Evolutionary conservation across 2,797 vertebrate species (phyloP).

Genomic region (Catamblyrhynchus diadema): DNA sequence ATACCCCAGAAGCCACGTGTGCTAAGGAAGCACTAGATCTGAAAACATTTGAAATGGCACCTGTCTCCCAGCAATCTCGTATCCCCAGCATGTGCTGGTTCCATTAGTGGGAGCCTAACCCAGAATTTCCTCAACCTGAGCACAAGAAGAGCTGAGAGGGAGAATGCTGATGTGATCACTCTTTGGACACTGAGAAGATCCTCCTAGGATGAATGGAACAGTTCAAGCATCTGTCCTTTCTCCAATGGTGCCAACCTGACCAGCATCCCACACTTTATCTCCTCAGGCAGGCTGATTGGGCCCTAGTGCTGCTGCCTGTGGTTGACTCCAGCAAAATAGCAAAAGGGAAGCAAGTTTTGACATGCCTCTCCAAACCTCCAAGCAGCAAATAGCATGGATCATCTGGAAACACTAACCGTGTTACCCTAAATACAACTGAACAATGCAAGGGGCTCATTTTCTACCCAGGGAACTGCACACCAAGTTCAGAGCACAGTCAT

Average conservation of each 20-base stretch:
- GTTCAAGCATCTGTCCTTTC: not conserved
- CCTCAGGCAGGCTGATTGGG: not conserved
- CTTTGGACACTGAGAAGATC: not conserved
- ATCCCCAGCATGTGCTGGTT: not conserved
- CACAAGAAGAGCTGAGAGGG: not conserved
- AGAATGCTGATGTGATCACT: not conserved
- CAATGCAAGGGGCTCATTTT: not conserved
- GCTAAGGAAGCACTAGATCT: not conserved
- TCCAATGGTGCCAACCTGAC: not conserved
- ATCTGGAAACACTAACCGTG: not conserved
- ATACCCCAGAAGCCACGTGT: not conserved
- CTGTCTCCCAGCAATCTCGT: not conserved
- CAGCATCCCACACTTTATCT: not conserved
- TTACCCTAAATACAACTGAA: not conserved
- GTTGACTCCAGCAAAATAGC: not conserved
- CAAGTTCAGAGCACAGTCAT: constrained; percentile 9
- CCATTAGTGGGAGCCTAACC: not conserved
- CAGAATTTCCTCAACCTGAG: not conserved
- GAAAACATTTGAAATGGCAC: not conserved
- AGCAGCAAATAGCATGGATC: not conserved
- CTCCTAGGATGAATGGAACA: not conserved
- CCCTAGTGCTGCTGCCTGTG: not conserved
- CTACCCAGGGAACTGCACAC: not conserved
- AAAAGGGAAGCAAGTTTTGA: not conserved
- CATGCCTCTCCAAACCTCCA: not conserved